Conservation (phyloP, 1,140 invertebrate genomes). For the Bombus sibiricus region DNA sequence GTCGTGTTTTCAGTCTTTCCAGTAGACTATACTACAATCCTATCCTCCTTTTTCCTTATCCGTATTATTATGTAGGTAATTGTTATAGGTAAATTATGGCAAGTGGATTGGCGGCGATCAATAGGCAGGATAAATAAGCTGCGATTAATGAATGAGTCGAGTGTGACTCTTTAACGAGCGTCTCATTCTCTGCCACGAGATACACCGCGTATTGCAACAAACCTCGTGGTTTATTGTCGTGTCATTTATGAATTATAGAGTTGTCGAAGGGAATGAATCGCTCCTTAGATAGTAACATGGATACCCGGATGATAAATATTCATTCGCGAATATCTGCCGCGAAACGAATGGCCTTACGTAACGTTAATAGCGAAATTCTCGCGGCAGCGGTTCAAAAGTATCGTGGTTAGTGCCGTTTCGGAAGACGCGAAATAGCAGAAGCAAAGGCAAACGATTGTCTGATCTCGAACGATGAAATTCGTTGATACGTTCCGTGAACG, state of each 20-base stretch:
- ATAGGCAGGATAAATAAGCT: background rate
- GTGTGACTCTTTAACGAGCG: constrained; percentile 18
- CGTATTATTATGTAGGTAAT: background rate
- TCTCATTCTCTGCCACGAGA: background rate
- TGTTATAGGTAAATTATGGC: background rate
- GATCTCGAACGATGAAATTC: background rate
- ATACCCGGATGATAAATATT: constrained; percentile 18
- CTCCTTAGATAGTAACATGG: constrained; percentile 33
- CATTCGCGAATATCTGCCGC: background rate
- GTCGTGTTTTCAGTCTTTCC: background rate
- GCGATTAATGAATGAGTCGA: constrained; percentile 14
- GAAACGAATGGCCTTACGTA: constrained; percentile 30
- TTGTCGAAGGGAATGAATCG: constrained; percentile 33
- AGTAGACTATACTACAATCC: background rate
- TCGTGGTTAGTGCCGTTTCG: background rate
- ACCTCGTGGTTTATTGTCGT: constrained; percentile 39
- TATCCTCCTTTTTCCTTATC: too few species aligned
- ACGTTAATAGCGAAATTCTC: constrained; percentile 5
- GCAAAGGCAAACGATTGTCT: background rate
- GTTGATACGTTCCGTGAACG: too few species aligned
- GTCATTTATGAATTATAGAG: constrained; percentile 43
- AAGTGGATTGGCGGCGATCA: too few species aligned
- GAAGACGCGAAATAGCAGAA: background rate
- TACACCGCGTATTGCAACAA: constrained; percentile 1
- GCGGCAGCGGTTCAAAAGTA: background rate